Conservation (phyloP, 1,140 invertebrate genomes). For the Ridgeia piscesae region DNA sequence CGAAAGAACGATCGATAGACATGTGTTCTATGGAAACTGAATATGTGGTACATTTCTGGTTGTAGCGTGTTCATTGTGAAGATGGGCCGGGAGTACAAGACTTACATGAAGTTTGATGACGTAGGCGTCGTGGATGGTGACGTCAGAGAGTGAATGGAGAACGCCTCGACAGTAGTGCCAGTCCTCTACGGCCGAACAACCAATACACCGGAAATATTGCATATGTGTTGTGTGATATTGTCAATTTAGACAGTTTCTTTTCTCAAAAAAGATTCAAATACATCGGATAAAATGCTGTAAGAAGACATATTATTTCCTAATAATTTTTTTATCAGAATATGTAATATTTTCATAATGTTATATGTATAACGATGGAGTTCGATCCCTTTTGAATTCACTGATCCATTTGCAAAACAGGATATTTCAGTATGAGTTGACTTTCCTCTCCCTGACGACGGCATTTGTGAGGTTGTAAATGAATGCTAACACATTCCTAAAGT, state of each 20-base stretch:
- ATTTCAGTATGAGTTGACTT: no score
- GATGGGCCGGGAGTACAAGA: not conserved
- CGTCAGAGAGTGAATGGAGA: not conserved
- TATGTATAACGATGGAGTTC: no score
- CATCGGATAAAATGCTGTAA: no score
- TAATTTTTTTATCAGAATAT: no score
- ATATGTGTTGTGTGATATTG: not conserved
- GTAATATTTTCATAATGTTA: no score
- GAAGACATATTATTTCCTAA: no score
- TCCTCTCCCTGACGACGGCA: no score
- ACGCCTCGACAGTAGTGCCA: not conserved
- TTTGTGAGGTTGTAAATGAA: no score
- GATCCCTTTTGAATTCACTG: no score
- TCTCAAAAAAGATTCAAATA: no score
- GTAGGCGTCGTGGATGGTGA: not conserved
- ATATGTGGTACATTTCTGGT: not conserved
- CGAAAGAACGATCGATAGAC: not conserved
- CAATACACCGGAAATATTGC: not conserved
- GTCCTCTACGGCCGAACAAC: not conserved
- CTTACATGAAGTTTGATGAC: not conserved
- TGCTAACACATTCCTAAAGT: no score
- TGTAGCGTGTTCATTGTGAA: not conserved
- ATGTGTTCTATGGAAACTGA: not conserved
- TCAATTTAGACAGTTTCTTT: not conserved
- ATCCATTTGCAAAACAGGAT: no score